Base-by-base conservation (phyloP, 2,797 vertebrate species). In the Mionectes olivaceus region DNA sequence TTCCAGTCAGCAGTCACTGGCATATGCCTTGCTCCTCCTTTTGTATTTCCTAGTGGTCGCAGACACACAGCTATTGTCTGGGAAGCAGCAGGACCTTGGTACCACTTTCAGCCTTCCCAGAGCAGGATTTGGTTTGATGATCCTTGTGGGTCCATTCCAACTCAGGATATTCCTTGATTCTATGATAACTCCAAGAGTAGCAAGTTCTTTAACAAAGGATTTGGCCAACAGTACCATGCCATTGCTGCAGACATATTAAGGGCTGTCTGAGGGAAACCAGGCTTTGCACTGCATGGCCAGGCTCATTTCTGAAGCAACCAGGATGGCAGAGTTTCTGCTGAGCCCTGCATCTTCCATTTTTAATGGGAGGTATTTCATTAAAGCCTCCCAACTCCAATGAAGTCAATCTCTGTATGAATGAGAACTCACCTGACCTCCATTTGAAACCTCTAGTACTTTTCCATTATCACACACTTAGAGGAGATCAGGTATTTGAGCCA, bases 361-460 rank as follows among this genome's bases (percentile, higher is more conserved):
- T 63, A 71, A 28, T n/a, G 41, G 56, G 22, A 94, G 28, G 67
- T 19, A 21, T 76, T 78, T 80, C 82, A 33, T 41, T 35, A 83
- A 71, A 52, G 21, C 18, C 28, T 83, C 32, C 16, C 47, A 86
- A 22, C 30, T 80, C 19, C 13, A 64, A 59, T 10, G 8, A 73
- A 84, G 32, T 70, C 78, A 71, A 69, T 87, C 43, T 47, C 43
- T 59, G n/a, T 17, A 12, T 3, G 11, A 86, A 69, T 14, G 23
- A 75, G 65, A 91, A 68, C 57, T 89, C 59, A 57, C 43, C 35
- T 71, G 46, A 65, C 35, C 53, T 83, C 37, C 30, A 21, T 39
- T n/a, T 61, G 81, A 94, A 94, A 74, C 32, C 60, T 82, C 57
- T 68, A 24, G 27, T 89, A 56, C 37, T 92, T 82, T 80, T 82